Evolutionary conservation across 2,113 vertebrate genomes (phyloP), one percentile per base, ranked within the genome.

Genomic region (Elephantulus edwardii): DNA sequence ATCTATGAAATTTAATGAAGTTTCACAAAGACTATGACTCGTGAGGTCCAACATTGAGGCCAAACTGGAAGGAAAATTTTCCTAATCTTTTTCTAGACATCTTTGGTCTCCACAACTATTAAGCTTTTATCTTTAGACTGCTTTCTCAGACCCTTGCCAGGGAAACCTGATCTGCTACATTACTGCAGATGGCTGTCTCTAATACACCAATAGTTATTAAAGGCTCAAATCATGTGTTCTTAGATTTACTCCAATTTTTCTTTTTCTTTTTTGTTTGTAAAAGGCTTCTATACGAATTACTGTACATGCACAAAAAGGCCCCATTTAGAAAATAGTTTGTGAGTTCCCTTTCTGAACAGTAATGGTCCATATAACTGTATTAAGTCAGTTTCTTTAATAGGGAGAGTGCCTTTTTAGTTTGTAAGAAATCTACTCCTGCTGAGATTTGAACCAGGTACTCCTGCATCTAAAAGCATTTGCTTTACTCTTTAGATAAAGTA

Each of bases 241-340:
- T 90, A 92, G 72, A 77, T 91, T 70, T 28, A 30, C 38, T 6
- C 38, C 60, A 24, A 52, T 79, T 22, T 56, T 77, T 92, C 92
- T 81, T 74, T 17, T 14, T n/a, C n/a, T 62, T 83, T 92, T 83
- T 93, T 91, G 90, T 94, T 96, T 94, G 68, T 96, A 94, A 95
- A 94, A 95, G 94, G 86, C 86, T 95, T 92, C 91, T 86, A 24
- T 94, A 90, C 83, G 94, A 95, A 96, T 95, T 94, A 96, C 95
- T 94, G 96, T 88, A 93, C 95, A 96, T 95, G 95, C 90, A 93
- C 94, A 90, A 92, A 88, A 94, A 64, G 38, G 2, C 7, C 87
- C 92, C 95, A 97, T 96, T 96, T 96, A 95, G 94, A 76, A 94
- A 76, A 88, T 93, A 91, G 88, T 95, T 97, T 93, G 86, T 91